Evolutionary conservation across 2,888 invertebrate genomes (phyloP).

Genomic region (Eupithecia pulchellata): DNA sequence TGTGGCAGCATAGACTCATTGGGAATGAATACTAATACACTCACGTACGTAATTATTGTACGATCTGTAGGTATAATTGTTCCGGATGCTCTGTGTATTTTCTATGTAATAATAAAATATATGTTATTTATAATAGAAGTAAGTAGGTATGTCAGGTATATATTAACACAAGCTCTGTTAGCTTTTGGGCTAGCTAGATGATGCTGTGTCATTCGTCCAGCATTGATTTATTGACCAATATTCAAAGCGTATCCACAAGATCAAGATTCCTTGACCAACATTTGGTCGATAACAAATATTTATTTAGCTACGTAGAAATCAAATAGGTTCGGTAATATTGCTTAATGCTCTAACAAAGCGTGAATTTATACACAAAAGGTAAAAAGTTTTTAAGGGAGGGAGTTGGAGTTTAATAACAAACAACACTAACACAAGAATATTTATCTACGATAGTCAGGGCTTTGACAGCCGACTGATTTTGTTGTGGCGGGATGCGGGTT

Average conservation of each 20-base stretch:
- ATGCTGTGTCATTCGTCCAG: too few relatives aligned
- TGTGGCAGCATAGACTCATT: neutral
- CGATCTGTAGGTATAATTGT: too few relatives aligned
- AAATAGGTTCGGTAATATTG: neutral
- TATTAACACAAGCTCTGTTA: too few relatives aligned
- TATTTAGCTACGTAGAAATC: constrained; percentile 13
- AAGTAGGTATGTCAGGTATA: too few relatives aligned
- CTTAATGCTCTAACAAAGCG: neutral
- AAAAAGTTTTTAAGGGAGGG: neutral
- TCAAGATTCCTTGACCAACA: constrained; percentile 38
- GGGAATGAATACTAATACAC: too few relatives aligned
- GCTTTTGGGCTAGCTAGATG: too few relatives aligned
- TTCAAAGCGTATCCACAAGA: neutral
- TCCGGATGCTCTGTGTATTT: too few relatives aligned
- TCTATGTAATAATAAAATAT: too few relatives aligned
- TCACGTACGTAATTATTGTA: too few relatives aligned
- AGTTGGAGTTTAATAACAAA: neutral
- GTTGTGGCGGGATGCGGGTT: neutral
- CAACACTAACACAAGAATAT: neutral
- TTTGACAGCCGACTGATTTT: constrained; percentile 1
- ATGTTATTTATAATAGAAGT: too few relatives aligned
- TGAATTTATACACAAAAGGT: neutral
- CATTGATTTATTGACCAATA: neutral
- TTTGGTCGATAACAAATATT: constrained; percentile 33
- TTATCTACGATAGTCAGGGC: neutral